Evolutionary conservation across 2,113 vertebrate genomes (phyloP).

Genomic region (Pedionomus torquatus): DNA sequence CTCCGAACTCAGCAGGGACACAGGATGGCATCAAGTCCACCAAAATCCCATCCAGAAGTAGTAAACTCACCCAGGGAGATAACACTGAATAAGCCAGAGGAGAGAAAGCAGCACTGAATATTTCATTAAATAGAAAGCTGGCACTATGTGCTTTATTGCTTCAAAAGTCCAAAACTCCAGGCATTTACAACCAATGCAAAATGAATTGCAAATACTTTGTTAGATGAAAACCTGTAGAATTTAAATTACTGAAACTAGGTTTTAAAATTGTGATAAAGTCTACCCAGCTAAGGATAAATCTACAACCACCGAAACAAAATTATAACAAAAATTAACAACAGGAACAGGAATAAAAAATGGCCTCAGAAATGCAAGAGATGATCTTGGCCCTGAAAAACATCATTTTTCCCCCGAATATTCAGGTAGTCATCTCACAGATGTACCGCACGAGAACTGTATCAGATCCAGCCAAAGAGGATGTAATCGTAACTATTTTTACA

Average conservation of each 20-base stretch:
- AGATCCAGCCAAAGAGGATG: not conserved
- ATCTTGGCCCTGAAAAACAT: not conserved
- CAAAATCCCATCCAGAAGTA: not conserved
- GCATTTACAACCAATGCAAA: not conserved
- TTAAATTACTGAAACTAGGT: not conserved
- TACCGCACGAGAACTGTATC: not conserved
- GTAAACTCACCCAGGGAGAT: not conserved
- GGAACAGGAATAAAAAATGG: accelerated
- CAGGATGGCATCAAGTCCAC: not conserved
- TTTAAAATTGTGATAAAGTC: not conserved
- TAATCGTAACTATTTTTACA: not conserved
- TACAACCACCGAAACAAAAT: not conserved
- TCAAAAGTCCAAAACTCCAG: not conserved
- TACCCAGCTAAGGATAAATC: not conserved
- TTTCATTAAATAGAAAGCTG: not conserved
- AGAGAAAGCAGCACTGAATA: not conserved
- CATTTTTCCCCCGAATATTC: not conserved
- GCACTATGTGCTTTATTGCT: not conserved
- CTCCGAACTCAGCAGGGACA: not conserved
- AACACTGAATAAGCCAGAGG: not conserved
- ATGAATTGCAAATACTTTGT: not conserved
- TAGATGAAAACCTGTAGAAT: not conserved
- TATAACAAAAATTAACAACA: not conserved
- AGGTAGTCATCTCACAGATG: not conserved
- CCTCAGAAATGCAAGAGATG: not conserved